These are phyloP conservation scores for Vanessa atalanta DNA, from an alignment of 1,140 invertebrate genomes.

Conservation along the genomic window DNA sequence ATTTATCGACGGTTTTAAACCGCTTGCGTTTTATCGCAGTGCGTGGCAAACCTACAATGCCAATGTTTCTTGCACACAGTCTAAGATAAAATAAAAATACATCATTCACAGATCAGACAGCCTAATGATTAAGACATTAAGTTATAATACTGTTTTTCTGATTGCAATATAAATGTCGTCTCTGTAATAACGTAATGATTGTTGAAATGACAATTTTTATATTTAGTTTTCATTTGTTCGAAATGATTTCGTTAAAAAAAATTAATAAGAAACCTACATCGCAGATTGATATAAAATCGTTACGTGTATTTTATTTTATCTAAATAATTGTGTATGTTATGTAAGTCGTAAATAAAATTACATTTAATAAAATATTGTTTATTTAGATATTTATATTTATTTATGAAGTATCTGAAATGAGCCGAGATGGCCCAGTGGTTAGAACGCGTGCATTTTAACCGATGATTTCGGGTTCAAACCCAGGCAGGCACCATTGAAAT, in stretches of 20 bases:
- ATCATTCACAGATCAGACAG: constrained; percentile 7
- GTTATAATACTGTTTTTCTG: constrained; percentile 25
- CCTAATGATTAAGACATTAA: constrained; percentile 29
- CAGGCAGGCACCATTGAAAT: too few relatives aligned
- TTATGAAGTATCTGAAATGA: too few relatives aligned
- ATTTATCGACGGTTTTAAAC: too few relatives aligned
- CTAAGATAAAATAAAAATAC: constrained; percentile 16
- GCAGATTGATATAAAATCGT: neutral
- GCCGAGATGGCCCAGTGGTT: too few relatives aligned
- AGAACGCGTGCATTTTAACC: too few relatives aligned
- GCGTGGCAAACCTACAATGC: too few relatives aligned
- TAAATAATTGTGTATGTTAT: neutral
- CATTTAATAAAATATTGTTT: too few relatives aligned
- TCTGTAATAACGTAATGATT: neutral
- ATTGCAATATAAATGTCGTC: neutral
- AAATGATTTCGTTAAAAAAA: neutral
- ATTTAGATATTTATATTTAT: too few relatives aligned
- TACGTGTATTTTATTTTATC: neutral
- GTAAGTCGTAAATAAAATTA: too few relatives aligned
- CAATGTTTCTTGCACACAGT: too few relatives aligned
- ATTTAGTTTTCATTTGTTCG: neutral
- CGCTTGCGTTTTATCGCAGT: too few relatives aligned
- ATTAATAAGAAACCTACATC: neutral
- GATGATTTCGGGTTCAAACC: too few relatives aligned
- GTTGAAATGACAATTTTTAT: constrained; percentile 5